Evolutionary conservation across 2,113 vertebrate species (phyloP), one percentile per base, ranked within the genome.

Genomic region (Nansenia antarctica): DNA sequence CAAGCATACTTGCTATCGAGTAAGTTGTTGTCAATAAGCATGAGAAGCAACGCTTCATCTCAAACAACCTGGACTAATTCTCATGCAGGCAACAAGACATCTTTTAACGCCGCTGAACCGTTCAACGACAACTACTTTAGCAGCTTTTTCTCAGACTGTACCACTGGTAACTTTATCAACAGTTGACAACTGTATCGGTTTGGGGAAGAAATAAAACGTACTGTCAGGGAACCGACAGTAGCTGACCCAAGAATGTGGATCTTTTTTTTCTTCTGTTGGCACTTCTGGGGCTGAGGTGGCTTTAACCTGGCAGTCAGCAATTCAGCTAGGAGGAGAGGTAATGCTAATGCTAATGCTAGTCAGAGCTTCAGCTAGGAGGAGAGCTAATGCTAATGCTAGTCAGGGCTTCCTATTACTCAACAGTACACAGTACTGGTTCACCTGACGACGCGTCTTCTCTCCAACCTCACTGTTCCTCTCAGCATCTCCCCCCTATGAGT

Each of bases 231-330:
- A n/a, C n/a, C n/a, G n/a, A n/a, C n/a, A n/a, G n/a, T n/a, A n/a
- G n/a, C n/a, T n/a, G n/a, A n/a, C n/a, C n/a, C n/a, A n/a, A n/a
- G n/a, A n/a, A n/a, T n/a, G n/a, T n/a, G n/a, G n/a, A n/a, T n/a
- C n/a, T n/a, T n/a, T n/a, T n/a, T n/a, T n/a, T n/a, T n/a, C n/a
- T n/a, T n/a, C 67, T 67, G 62, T 55, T 8, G 27, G 8, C 4
- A 9, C 27, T 6, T 3, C 6, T 79, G 80, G 82, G 81, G 74
- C 76, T 52, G 32, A 62, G 39, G 67, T 73, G 73, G 66, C 5
- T 1, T 12, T 54, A 57, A n/a, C 14, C 60, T 60, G 54, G 6
- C 45, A 9, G 18, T 24, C 34, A 24, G 39, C 45, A 14, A 26
- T 22, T 53, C 31, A 27, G 20, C 54, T n/a, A 9, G 15, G 20